Base-by-base conservation (phyloP, 2,888 invertebrate species). In the Eustalomyia histrio region DNA sequence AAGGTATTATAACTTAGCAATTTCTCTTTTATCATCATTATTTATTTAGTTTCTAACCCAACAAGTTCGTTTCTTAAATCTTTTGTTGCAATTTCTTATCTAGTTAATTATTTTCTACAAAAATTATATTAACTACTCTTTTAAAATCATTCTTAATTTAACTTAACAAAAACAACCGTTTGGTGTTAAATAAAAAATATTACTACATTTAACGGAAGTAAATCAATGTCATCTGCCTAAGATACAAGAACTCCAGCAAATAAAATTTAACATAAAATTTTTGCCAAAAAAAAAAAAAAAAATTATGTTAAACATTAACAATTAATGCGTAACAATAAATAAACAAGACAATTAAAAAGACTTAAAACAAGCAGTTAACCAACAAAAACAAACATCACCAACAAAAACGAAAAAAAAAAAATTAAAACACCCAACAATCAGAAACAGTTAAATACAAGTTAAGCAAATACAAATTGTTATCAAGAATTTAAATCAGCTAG, bases 321-420 rank as follows among this genome's bases (percentile, higher is more conserved):
- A 83, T 83, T 79, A 76, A 79, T 84, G 78, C 85, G 86, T 85
- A 86, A 87, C 87, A 87, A 88, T 87, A 88, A 87, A 87, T 88
- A 86, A 87, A 85, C 85, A 83, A 85, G 84, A 85, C 88, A 87
- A 87, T 87, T 88, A 87, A 87, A 85, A 87, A 84, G 84, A 83
- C 86, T 55, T 85, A 87, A 87, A 87, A 86, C 85, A 87, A 88
- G 86, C 86, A 86, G 86, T 87, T 85, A 87, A 86, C 86, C 43
- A 12, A 43, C 14, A 43, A 35, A 12, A 39, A 86, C 43, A 71
- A 35, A 76, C 63, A 67, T 24, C 18, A 35, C n/a, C 21, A 65
- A 12, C 10, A 39, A 39, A 7, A 71, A 60, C 14, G 65, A 29
- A 39, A 53, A 39, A 16, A 29, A 17, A 33, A 65, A 76, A 64